Evolutionary conservation across 2,888 invertebrate genomes (phyloP).

Genomic region (Drosophila peninsularis): DNA sequence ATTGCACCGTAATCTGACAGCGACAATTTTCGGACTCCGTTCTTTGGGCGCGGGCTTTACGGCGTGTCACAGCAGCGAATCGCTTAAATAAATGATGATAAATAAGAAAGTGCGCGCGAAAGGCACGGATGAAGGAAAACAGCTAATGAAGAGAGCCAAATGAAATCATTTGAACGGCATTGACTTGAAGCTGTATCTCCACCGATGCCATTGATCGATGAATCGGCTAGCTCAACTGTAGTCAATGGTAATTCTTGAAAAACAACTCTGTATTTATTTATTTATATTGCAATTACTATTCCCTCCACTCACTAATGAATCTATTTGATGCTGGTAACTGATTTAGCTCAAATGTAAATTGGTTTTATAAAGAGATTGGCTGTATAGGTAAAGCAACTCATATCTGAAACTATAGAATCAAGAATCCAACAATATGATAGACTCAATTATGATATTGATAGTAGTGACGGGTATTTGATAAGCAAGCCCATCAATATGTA

Average conservation of each 20-base stretch:
- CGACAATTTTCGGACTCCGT: slow-evolving; percentile 71
- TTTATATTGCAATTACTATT: slow-evolving; percentile 32
- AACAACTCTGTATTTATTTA: slow-evolving; percentile 6
- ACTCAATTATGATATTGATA: too few species aligned
- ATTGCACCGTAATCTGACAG: slow-evolving; percentile 78
- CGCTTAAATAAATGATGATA: slow-evolving; percentile 74
- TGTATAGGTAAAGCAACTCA: too few species aligned
- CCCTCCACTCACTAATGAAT: neutral
- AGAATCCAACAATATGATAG: too few species aligned
- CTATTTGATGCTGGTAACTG: too few species aligned
- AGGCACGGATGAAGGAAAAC: slow-evolving; percentile 27
- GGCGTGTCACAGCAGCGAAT: slow-evolving; percentile 40
- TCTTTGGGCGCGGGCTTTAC: slow-evolving; percentile 53
- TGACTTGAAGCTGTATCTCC: slow-evolving; percentile 19
- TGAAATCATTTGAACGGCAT: slow-evolving; percentile 29
- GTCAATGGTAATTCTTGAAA: too few species aligned
- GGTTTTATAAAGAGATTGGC: too few species aligned
- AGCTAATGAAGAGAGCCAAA: slow-evolving; percentile 48
- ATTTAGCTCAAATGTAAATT: too few species aligned
- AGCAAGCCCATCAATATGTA: too few species aligned
- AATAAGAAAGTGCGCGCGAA: slow-evolving; percentile 65
- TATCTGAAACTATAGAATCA: too few species aligned
- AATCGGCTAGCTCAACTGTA: slow-evolving; percentile 21
- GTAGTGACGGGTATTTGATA: too few species aligned
- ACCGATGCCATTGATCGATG: slow-evolving; percentile 41